phyloP scores from a whole-genome alignment of 2,797 vertebrate species.

The Enteromius treurensis region DNA sequence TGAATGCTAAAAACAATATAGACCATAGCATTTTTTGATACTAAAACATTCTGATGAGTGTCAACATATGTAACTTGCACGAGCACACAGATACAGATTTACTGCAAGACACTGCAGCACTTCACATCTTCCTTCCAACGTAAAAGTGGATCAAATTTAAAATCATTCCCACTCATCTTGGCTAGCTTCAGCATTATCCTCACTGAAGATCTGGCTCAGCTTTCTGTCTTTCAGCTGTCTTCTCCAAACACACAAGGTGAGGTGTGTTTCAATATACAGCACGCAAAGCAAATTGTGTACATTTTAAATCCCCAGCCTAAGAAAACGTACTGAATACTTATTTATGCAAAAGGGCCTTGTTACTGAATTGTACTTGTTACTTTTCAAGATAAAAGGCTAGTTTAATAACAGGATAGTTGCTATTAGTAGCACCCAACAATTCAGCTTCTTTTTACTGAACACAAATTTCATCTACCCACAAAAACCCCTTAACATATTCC shows the following conservation, averaged over 20 bases:
- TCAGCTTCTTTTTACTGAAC: not conserved
- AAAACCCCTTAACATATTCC: not conserved
- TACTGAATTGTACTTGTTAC: not conserved
- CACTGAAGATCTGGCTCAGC: not conserved
- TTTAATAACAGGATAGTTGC: not conserved
- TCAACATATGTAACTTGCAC: not conserved
- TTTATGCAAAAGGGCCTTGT: not conserved
- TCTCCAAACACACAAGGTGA: not conserved
- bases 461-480: not conserved
- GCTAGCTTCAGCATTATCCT: not conserved
- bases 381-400: not conserved
- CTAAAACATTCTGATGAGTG: not conserved
- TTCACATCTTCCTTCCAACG: not conserved
- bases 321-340: not conserved
- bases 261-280: not conserved
- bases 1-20: not conserved
- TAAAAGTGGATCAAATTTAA: not conserved
- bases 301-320: not conserved
- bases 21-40: not conserved
- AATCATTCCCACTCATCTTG: conserved; percentile 17
- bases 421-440: not conserved
- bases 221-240: conserved; percentile 11
- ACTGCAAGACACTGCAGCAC: too few relatives aligned
- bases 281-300: not conserved
- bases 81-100: not conserved